Evolutionary conservation across 2,797 vertebrate genomes (phyloP).

Genomic region (Alcedo atthis): DNA sequence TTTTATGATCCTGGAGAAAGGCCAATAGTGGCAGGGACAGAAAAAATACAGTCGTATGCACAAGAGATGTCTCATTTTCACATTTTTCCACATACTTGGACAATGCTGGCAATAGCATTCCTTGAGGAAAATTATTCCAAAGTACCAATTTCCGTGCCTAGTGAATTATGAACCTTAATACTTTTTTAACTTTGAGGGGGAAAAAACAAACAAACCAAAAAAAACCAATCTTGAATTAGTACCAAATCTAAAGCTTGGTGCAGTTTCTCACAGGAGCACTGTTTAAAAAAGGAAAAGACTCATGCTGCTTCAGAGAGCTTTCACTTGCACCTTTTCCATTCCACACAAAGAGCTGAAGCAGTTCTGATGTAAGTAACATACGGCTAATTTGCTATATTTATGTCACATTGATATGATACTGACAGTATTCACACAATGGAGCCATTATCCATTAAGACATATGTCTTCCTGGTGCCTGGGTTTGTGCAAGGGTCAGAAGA

Average conservation of each 20-base stretch:
- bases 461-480: conserved; percentile 32
- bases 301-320: conserved; percentile 53
- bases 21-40: background rate
- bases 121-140: background rate
- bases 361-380: conserved; percentile 51
- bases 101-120: background rate
- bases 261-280: background rate
- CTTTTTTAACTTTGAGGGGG: background rate
- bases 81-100: background rate
- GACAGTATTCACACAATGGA: conserved; percentile 58
- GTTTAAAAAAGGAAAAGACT: conserved; percentile 8
- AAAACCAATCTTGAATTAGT: background rate
- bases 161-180: background rate
- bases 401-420: conserved; percentile 58
- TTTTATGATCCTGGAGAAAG: background rate
- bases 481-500: conserved; percentile 26
- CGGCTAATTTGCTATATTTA: conserved; percentile 60
- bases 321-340: conserved; percentile 47
- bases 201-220: background rate
- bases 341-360: conserved; percentile 42
- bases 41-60: background rate
- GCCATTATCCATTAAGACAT: conserved; percentile 59
- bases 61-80: background rate
- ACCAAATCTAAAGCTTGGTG: background rate
- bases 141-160: background rate